Evolutionary conservation across 1,140 invertebrate species (phyloP), one percentile per base, ranked within the genome.

Genomic region (Cotesia vestalis): DNA sequence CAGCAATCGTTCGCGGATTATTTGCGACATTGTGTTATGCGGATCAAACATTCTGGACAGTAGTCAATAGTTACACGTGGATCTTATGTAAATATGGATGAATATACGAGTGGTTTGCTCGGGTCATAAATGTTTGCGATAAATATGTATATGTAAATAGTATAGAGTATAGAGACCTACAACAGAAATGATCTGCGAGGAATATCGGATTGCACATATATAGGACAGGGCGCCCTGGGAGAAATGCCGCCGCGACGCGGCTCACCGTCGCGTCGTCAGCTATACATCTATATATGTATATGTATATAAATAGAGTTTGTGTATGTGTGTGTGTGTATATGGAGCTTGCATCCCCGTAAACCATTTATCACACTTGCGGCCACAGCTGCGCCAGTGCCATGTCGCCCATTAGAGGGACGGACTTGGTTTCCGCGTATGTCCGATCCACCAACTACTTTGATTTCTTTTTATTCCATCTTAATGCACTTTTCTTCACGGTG

Each of bases 291-390:
- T 35, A 35, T 27, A 60, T 60, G 5, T 60, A 38, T 63, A 34
- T 36, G 14, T 63, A 38, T 63, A 63, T 63, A 63, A 11, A 63
- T 40, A 40, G 40, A 46, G 40, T 9, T 27, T 27, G 5, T 6
- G 4, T 40, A 63, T 64, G 53, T 20, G 17, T 17, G 17, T n/a
- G 38, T 12, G 66, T 64, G 66, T 27, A 72, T 72, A 67, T 72
- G 61, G 64, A 64, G 66, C 5, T 67, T 61, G 71, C 64, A 59
- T 72, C 53, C 71, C 64, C 38, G 62, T 71, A 68, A 46, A 35
- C 75, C 72, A 76, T 76, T 76, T 73, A 76, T 76, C 75, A 76
- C 75, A 76, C 75, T 76, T 76, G 75, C 67, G 75, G 75, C 72
- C 72, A 69, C 75, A 76, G 75, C 75, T 76, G 75, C 60, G 72